Evolutionary conservation across 1,140 invertebrate species (phyloP), one percentile per base, ranked within the genome.

Genomic region (Chironomus striatipennis): DNA sequence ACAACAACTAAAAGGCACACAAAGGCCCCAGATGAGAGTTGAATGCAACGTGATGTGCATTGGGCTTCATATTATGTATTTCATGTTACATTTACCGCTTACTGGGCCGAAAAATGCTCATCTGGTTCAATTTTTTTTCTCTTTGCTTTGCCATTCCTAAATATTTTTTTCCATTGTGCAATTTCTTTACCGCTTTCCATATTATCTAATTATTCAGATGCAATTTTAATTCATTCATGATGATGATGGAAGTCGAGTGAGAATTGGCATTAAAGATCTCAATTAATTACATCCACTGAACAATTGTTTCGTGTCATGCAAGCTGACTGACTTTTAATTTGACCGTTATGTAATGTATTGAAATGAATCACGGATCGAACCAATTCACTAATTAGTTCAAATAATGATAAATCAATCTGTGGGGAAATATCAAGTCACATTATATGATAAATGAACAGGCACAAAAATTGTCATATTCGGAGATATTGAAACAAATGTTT

Each of bases 211-310:
- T 70, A 70, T 70, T 70, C 47, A 70, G 65, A 70, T 70, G 20
- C 17, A 70, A 57, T 57, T 2, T 10, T n/a, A 57, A n/a, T n/a
- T n/a, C 65, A 18, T 20, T 21, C 17, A 21, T 70, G 24, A 34
- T 34, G 24, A 34, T 34, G 24, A 34, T 34, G 24, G 24, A 34
- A 34, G 24, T 34, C 24, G 24, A 34, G 24, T 34, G 65, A 70
- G 65, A 70, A 70, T 70, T 70, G 65, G 65, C 65, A 70, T 70
- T 70, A 70, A 70, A 70, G 47, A 70, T 70, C 65, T 70, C 65
- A 70, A 70, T 70, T 70, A 70, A 70, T 70, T 67, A 67, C 17
- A 15, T 70, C 7, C 1, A 20, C 47, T 57, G 7, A 20, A 17
- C 65, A 70, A 70, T 70, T 70, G 65, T 70, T 70, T 70, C 10